These are phyloP conservation scores for Panagrolaimus sp. DNA, from an alignment of 1,140 invertebrate species.

Conservation along the genomic window DNA sequence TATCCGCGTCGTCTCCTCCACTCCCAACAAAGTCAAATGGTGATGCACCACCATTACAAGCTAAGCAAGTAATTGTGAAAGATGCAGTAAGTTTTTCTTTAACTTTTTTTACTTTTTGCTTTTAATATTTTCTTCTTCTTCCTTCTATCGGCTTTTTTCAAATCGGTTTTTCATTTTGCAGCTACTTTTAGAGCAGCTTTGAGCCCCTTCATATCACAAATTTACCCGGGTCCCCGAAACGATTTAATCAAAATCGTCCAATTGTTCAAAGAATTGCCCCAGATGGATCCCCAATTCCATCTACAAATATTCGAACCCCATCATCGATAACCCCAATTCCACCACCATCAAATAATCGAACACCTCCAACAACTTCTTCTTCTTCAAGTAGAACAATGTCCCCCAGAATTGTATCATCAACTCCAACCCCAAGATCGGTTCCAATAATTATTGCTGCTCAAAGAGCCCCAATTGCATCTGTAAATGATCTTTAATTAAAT, in stretches of 20 bases:
- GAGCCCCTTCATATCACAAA: neutral
- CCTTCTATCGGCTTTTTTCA: neutral
- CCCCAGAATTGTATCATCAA: neutral
- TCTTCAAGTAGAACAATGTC: too few relatives aligned
- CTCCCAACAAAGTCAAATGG: neutral
- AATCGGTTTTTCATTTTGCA: too few relatives aligned
- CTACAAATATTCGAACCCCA: too few relatives aligned
- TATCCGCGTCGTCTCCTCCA: neutral
- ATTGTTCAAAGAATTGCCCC: neutral
- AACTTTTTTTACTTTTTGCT: too few relatives aligned
- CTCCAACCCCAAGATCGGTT: neutral
- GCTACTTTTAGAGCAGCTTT: neutral
- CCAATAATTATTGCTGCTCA: neutral
- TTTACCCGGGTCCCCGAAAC: neutral
- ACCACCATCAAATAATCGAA: too few relatives aligned
- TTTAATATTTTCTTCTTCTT: neutral
- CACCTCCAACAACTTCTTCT: too few relatives aligned
- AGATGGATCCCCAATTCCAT: neutral
- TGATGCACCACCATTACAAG: neutral
- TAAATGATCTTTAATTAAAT: neutral
- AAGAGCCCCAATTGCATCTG: neutral
- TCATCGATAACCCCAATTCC: too few relatives aligned
- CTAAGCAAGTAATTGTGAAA: neutral
- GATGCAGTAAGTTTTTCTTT: constrained; percentile 9
- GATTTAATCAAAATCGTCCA: neutral